These are phyloP conservation scores for Rhamphomyia laevipes DNA, from an alignment of 2,888 invertebrate genomes.

Conservation along the genomic window DNA sequence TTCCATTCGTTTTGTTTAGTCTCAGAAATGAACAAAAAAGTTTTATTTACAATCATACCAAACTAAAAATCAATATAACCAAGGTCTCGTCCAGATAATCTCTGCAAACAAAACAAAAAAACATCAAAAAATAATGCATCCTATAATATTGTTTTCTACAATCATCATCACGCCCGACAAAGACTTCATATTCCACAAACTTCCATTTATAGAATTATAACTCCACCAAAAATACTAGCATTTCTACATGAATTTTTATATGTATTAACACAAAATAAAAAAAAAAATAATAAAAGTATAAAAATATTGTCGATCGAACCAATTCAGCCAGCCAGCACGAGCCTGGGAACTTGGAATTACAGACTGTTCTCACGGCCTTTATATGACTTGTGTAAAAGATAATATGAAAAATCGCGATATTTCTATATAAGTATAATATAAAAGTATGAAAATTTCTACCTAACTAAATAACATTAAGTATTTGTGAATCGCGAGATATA, in stretches of 20 bases:
- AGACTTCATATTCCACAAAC: not conserved
- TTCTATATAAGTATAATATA: too few relatives aligned
- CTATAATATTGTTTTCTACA: slow-evolving; percentile 10
- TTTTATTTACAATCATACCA: too few relatives aligned
- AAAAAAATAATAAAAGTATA: slow-evolving; percentile 5
- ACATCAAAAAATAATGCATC: not conserved
- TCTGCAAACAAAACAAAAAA: slow-evolving; percentile 7
- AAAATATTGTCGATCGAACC: slow-evolving; percentile 5
- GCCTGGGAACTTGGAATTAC: slow-evolving; percentile 20
- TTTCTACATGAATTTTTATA: too few relatives aligned
- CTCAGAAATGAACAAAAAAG: too few relatives aligned
- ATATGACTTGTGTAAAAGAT: slow-evolving; percentile 19
- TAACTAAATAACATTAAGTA: too few relatives aligned
- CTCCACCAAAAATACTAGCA: not conserved
- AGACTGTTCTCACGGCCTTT: slow-evolving; percentile 22
- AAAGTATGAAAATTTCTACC: too few relatives aligned
- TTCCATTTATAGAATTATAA: not conserved
- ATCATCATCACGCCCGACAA: slow-evolving; percentile 5
- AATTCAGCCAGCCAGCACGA: slow-evolving; percentile 16
- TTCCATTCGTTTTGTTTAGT: too few relatives aligned
- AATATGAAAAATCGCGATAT: not conserved
- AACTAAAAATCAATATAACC: too few relatives aligned
- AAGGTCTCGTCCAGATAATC: not conserved
- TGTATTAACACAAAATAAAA: slow-evolving; percentile 4
- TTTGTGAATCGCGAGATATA: too few relatives aligned